Evolutionary conservation across 2,113 vertebrate species (phyloP), one percentile per base, ranked within the genome.

Genomic region (Otus sunia): DNA sequence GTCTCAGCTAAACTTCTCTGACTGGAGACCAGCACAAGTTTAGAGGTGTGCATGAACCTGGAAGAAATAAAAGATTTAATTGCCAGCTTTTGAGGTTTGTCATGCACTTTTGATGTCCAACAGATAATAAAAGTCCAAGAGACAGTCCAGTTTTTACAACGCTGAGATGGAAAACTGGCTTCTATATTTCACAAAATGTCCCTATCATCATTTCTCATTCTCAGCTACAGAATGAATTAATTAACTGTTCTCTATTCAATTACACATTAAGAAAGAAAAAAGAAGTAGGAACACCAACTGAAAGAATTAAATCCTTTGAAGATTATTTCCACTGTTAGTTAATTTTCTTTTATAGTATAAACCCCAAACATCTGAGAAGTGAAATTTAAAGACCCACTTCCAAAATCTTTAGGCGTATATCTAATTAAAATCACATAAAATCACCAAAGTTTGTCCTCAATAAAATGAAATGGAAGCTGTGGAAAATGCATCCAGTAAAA

Each of bases 241-340:
- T 89, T 85, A 88, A 55, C 36, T 76, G 15, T 88, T 88, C 32
- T 53, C 45, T 83, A 49, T 90, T 94, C 30, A 95, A 64, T 82
- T 82, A 43, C 39, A 49, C 15, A 81, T 91, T 83, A 69, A n/a
- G 36, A 56, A 62, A 43, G 60, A 32, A 63, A 81, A 52, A 68
- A 55, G 15, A 72, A n/a, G 15, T 41, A 30, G n/a, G 37, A 94
- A 66, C 32, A 68, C 13, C 66, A 50, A 37, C 58, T 43, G 26
- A 73, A 86, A 86, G 17, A 88, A 88, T 60, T 58, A 84, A 94
- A 53, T 86, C 37, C 34, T 80, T 89, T 96, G 94, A 96, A 89
- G 86, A 75, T 68, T 72, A 67, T 84, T 95, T 92, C 41, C 29
- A 55, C 39, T 88, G 53, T 83, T 86, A 90, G 86, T 72, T 77